Evolutionary conservation across 2,888 invertebrate genomes (phyloP), one percentile per base, ranked within the genome.

Genomic region (Imbricaverruca yamaguchii): DNA sequence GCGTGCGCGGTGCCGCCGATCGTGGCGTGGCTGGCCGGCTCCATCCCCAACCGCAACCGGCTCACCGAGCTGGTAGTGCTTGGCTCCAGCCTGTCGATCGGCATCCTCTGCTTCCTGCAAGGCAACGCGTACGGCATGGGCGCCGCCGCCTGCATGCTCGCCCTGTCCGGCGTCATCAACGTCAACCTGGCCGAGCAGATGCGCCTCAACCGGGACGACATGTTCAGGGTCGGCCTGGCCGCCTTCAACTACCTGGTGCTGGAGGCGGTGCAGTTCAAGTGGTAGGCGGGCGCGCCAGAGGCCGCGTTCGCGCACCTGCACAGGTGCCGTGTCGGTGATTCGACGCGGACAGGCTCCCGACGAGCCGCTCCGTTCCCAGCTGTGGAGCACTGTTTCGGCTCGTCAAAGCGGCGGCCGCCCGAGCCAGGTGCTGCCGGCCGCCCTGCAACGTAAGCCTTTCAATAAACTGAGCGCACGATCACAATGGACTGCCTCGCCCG

Each of bases 101-200:
- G 74, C 74, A 74, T 74, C 53, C 74, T 74, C 18, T 53, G 74
- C 53, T 74, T 74, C 74, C 39, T 53, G 18, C 74, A 74, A 15
- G 53, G 53, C 74, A 74, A 74, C 74, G 53, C 18, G 74, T 74
- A 53, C 18, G 74, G 74, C 53, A 74, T 74, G 7, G 74, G 53
- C 1, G 74, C 74, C 6, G 74, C 74, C 18, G 74, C 53, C 18
- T 53, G 53, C 39, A 74, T 74, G 74, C 21, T 74, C 53, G 53
- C 53, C 74, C 74, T 74, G 18, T 74, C 74, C 74, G 74, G 74
- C 15, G 74, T 74, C 74, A 74, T 74, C 74, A 74, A 74, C 74
- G 53, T 74, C 53, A 74, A 74, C 21, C 74, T 74, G 4, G 74
- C 74, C 15, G 74, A 74, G 25, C 4, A 74, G 74, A 39, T 74